phyloP scores from a whole-genome alignment of 2,113 vertebrate genomes.

The Notarius quadriscutis region DNA sequence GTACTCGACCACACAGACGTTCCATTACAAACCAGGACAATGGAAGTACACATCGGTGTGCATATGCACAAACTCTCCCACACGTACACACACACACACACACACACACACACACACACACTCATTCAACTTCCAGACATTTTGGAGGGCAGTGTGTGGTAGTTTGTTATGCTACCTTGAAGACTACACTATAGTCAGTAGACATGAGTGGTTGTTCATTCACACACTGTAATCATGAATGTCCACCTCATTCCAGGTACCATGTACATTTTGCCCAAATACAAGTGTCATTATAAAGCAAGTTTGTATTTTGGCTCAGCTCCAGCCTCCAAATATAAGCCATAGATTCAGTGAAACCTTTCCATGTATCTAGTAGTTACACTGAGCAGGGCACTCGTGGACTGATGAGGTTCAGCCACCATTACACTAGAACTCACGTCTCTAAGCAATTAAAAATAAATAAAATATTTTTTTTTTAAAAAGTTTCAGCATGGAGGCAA shows the following conservation, averaged over 20 bases:
- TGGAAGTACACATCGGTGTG: constrained; percentile 48
- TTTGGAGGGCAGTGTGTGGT: neutral
- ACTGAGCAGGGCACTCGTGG: neutral
- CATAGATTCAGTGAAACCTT: neutral
- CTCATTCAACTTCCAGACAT: constrained; percentile 9
- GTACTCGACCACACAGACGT: constrained; percentile 1
- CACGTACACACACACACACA: neutral
- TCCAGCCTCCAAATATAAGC: neutral
- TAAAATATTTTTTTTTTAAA: too few relatives aligned
- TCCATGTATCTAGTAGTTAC: neutral
- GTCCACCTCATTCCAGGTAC: neutral
- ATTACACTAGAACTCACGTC: neutral
- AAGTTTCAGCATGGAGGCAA: neutral
- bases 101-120: neutral
- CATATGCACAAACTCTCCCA: neutral
- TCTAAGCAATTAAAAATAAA: neutral
- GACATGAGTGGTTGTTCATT: neutral
- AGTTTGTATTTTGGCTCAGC: neutral
- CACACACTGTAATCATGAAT: neutral
- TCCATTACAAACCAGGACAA: constrained; percentile 53
- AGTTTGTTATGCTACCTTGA: neutral
- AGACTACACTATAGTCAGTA: neutral
- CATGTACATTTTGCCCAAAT: neutral
- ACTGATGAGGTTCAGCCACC: neutral
- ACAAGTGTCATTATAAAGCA: neutral